Conservation (phyloP, 2,797 vertebrate species). For the Vireo griseus region DNA sequence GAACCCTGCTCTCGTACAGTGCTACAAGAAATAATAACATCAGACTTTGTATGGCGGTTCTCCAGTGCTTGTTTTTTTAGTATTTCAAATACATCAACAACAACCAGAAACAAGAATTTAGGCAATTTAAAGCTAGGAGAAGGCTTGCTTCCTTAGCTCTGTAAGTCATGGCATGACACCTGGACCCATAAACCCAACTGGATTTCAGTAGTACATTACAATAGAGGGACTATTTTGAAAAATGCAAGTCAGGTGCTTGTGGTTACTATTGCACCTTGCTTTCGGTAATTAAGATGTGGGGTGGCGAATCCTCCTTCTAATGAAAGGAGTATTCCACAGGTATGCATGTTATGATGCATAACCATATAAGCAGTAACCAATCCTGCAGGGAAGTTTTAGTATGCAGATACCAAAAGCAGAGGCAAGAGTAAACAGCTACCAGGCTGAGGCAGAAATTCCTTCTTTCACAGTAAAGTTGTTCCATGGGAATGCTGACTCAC, state of each 20-base stretch:
- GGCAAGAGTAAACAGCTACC: not conserved
- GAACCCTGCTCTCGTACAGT: not conserved
- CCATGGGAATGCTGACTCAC: conserved; percentile 36
- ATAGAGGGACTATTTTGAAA: not conserved
- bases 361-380: not conserved
- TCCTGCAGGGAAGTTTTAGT: not conserved
- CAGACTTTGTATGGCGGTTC: not conserved
- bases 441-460: not conserved
- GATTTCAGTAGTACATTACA: not conserved
- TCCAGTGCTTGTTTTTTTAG: not conserved
- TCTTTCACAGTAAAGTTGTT: not conserved
- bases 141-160: not conserved
- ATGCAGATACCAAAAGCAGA: not conserved
- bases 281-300: not conserved
- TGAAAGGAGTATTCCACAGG: not conserved
- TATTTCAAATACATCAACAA: not conserved
- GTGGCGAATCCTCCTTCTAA: not conserved
- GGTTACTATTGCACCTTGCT: not conserved
- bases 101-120: not conserved
- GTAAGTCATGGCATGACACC: not conserved
- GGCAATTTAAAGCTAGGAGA: not conserved
- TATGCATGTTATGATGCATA: not conserved
- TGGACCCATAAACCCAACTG: not conserved
- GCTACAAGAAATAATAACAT: not conserved
- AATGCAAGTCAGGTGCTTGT: not conserved